Evolutionary conservation across 2,113 vertebrate species (phyloP).

Genomic region (Sander lucioperca): DNA sequence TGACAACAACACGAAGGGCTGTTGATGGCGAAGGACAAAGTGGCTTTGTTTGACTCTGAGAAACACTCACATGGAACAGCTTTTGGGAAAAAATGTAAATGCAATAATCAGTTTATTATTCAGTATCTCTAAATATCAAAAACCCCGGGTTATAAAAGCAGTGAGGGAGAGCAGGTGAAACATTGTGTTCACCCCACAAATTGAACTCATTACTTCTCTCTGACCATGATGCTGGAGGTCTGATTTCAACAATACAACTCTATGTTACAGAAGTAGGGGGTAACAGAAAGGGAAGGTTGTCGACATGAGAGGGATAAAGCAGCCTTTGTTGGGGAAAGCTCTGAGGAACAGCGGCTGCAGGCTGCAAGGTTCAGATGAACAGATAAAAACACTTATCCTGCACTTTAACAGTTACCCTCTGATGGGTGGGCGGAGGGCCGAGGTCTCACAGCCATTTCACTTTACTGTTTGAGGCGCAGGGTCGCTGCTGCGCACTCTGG

Average conservation of each 20-base stretch:
- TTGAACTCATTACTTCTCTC: conserved; percentile 31
- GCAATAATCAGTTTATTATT: neutral
- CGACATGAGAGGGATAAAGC: conserved; percentile 59
- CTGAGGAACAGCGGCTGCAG: conserved; percentile 49
- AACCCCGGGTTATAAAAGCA: conserved; percentile 34
- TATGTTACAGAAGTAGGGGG: conserved; percentile 45
- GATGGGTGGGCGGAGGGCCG: conserved; percentile 41
- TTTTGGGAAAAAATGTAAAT: conserved; percentile 45
- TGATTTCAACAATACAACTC: conserved; percentile 53
- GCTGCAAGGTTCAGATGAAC: conserved; percentile 69
- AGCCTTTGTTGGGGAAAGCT: conserved; percentile 66
- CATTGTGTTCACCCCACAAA: conserved; percentile 14
- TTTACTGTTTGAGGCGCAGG: conserved; percentile 7
- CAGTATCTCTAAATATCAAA: conserved; percentile 52
- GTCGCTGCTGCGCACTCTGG: neutral
- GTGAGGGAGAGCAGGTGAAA: conserved; percentile 61
- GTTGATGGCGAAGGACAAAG: conserved; percentile 34
- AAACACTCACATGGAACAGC: conserved; percentile 43
- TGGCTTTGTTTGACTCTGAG: conserved; percentile 46
- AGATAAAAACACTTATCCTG: conserved; percentile 73
- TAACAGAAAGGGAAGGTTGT: conserved; percentile 37
- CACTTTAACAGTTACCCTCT: conserved; percentile 58
- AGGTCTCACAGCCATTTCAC: conserved; percentile 19
- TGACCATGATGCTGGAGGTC: conserved; percentile 46
- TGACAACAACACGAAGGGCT: conserved; percentile 15